Evolutionary conservation across 2,113 vertebrate species (phyloP).

Genomic region (Urocynchramus pylzowi): DNA sequence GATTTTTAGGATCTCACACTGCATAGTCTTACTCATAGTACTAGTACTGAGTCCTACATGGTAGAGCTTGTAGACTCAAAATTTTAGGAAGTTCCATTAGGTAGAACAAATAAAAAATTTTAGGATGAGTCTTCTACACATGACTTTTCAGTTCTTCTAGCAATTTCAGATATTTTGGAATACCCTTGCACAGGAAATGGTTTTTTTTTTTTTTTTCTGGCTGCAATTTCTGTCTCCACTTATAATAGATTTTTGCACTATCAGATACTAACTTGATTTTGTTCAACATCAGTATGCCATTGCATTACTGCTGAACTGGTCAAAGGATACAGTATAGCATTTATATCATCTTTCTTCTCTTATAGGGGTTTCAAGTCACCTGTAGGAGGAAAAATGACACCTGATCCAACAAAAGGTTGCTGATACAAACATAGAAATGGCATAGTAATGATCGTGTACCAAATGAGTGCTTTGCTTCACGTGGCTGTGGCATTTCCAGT

Average conservation of each 20-base stretch:
- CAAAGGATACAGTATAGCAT: not conserved
- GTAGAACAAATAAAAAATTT: not conserved
- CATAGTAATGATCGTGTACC: not conserved
- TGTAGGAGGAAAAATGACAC: not conserved
- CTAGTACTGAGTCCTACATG: not conserved
- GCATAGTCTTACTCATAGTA: not conserved
- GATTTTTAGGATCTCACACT: not conserved
- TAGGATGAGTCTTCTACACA: not conserved
- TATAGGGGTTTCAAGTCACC: not conserved
- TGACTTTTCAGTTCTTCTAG: not conserved
- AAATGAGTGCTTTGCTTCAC: not conserved
- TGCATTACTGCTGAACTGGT: not conserved
- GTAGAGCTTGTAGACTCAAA: not conserved
- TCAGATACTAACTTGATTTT: not conserved
- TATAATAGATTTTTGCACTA: not conserved
- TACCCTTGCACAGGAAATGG: rapidly evolving
- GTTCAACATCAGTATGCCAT: not conserved
- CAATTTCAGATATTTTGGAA: not conserved
- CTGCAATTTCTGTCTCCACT: not conserved
- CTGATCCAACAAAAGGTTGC: not conserved
- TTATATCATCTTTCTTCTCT: not conserved
- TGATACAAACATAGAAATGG: not conserved
- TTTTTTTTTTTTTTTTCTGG: not conserved
- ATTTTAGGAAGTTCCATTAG: not conserved
- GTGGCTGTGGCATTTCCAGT: not conserved